Conservation (phyloP, 2,888 invertebrate species). For the Platycnemis pennipes region DNA sequence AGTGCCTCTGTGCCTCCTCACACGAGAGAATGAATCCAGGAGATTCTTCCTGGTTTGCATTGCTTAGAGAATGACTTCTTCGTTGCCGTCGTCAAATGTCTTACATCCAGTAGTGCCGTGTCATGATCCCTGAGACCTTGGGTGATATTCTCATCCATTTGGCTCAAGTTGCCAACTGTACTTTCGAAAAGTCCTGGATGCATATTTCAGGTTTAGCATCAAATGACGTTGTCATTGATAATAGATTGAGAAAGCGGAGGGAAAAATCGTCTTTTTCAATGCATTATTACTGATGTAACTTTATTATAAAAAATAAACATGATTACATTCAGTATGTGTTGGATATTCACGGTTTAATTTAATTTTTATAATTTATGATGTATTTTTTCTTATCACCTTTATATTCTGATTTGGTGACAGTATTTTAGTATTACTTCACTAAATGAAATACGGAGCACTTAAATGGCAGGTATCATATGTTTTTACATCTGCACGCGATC, state of each 20-base stretch:
- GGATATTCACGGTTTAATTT: neutral
- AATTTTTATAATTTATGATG: neutral
- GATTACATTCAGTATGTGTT: neutral
- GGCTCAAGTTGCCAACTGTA: neutral
- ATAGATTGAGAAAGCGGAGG: neutral
- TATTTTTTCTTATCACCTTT: no score
- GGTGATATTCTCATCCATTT: neutral
- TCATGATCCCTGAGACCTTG: conserved; percentile 31
- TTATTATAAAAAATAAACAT: neutral
- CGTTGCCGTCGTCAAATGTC: neutral
- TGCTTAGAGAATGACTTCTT: neutral
- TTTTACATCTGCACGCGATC: no score
- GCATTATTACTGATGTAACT: neutral
- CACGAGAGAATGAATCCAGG: neutral
- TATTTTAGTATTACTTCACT: no score
- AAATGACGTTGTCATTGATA: neutral
- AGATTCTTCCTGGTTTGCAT: neutral
- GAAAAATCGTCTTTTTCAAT: neutral
- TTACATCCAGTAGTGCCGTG: conserved; percentile 11
- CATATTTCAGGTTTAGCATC: neutral
- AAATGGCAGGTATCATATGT: no score
- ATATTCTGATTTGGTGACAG: no score
- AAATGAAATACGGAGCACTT: no score
- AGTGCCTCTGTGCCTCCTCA: neutral
- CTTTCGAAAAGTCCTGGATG: neutral